A percentile compares a stretch with the other conserved stretches of the same genome.
phyloP scores from a whole-genome alignment of 2,888 invertebrate species.

The Sesia bembeciformis region DNA sequence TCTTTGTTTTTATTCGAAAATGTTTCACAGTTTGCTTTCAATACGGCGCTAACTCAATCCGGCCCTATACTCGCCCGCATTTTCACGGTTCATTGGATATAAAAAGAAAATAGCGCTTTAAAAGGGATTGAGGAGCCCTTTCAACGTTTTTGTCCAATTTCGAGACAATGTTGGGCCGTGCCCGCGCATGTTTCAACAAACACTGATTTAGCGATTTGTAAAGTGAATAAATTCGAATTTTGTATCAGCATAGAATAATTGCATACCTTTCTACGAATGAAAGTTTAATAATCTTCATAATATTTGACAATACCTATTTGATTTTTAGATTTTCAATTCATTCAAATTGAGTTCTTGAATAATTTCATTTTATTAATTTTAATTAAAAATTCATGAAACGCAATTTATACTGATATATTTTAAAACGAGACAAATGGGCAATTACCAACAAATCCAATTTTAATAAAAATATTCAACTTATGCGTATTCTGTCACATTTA shows the following conservation, averaged over 20 bases:
- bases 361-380: too few species aligned
- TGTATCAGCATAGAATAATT: neutral
- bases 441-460: too few species aligned
- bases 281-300: too few species aligned
- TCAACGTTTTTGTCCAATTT: constrained; percentile 42
- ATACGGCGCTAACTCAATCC: constrained; percentile 34
- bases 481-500: too few species aligned
- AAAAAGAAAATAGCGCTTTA: constrained; percentile 55
- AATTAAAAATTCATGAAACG: too few species aligned
- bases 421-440: too few species aligned
- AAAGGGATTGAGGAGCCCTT: constrained; percentile 45
- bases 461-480: too few species aligned
- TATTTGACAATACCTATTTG: too few species aligned
- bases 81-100: constrained; percentile 53
- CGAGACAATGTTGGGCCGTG: constrained; percentile 29
- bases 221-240: constrained; percentile 22
- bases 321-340: too few species aligned
- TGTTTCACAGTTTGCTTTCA: constrained; percentile 26
- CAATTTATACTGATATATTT: too few species aligned
- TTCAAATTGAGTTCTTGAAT: too few species aligned
- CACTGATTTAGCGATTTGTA: constrained; percentile 34
- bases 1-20: constrained; percentile 25
- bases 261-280: too few species aligned
- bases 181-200: constrained; percentile 42
- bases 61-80: constrained; percentile 34